Evolutionary conservation across 2,888 invertebrate species (phyloP), one percentile per base, ranked within the genome.

Genomic region (Masnerella sp.): DNA sequence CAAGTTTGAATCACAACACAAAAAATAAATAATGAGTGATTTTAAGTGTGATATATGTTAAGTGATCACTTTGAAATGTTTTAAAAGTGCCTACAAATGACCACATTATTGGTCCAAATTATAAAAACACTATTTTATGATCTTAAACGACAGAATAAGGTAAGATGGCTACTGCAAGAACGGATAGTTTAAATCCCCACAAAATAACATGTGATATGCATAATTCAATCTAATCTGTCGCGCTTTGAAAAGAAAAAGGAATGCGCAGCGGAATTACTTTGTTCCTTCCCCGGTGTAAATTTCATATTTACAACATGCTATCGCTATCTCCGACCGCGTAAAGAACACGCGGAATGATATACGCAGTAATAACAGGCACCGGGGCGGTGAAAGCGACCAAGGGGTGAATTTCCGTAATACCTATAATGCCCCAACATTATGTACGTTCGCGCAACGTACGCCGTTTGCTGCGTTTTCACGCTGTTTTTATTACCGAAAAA

Each of bases 301-400:
- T 79, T 79, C 79, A 80, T 81, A 82, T 81, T 82, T 82, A 81
- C 80, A 81, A 79, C 80, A 79, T 77, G 77, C 68, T 71, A 65
- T 70, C 77, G 75, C 75, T 76, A 77, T 78, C 77, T 78, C 73
- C 76, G 77, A 77, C 78, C 78, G 69, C 75, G 76, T 72, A 77
- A 76, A 82, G 82, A 82, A 82, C 79, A 81, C 79, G 78, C 80
- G 76, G 81, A 83, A 84, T 84, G 84, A 84, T 84, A 83, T 83
- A 84, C 81, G 83, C 75, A 78, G 83, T 84, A 84, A 84, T 84
- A 84, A 84, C 83, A 83, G 82, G 79, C 78, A 78, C 78, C 78
- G 76, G 77, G 79, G 78, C 79, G 78, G 74, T 62, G 75, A 79
- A 76, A 79, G 80, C 77, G 75, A 79, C 80, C 74, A 74, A 81